These are phyloP conservation scores for Cryptocheilus praepositus DNA, from an alignment of 2,888 invertebrate genomes.

Conservation along the genomic window DNA sequence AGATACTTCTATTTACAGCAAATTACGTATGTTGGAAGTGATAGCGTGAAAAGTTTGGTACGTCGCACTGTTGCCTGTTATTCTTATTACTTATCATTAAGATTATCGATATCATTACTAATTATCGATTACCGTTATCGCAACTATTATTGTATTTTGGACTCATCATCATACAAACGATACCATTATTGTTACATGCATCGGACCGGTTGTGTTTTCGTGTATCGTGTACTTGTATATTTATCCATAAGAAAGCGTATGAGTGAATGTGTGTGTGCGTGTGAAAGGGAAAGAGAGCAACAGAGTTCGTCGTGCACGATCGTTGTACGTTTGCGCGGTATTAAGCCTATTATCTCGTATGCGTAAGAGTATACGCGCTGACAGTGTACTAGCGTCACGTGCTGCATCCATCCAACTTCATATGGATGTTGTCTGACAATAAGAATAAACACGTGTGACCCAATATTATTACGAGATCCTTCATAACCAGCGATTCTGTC, in stretches of 20 bases:
- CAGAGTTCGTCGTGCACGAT: background rate
- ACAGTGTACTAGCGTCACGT: constrained; percentile 5
- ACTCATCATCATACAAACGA: too few relatives aligned
- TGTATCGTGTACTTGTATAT: constrained; percentile 29
- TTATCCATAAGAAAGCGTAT: constrained; percentile 17
- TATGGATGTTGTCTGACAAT: constrained; percentile 64
- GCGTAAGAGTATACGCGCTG: constrained; percentile 19
- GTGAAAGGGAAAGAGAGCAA: too few relatives aligned
- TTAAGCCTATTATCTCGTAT: constrained; percentile 39
- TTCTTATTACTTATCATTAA: constrained; percentile 3
- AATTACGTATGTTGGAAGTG: constrained; percentile 16
- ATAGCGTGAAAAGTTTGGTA: constrained; percentile 10
- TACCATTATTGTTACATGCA: constrained; percentile 16
- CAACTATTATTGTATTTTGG: constrained; percentile 6
- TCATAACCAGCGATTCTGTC: too few relatives aligned
- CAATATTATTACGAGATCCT: too few relatives aligned
- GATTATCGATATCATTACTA: constrained; percentile 6
- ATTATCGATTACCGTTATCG: constrained; percentile 9
- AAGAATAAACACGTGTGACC: constrained; percentile 63
- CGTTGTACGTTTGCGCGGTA: constrained; percentile 23
- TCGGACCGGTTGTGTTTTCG: constrained; percentile 7
- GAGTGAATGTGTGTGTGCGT: too few relatives aligned
- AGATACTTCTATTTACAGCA: constrained; percentile 39
- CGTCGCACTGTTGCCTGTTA: constrained; percentile 22
- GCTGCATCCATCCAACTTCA: constrained; percentile 29